phyloP scores from a whole-genome alignment of 2,888 invertebrate genomes.

The Protodeltote pygarga region DNA sequence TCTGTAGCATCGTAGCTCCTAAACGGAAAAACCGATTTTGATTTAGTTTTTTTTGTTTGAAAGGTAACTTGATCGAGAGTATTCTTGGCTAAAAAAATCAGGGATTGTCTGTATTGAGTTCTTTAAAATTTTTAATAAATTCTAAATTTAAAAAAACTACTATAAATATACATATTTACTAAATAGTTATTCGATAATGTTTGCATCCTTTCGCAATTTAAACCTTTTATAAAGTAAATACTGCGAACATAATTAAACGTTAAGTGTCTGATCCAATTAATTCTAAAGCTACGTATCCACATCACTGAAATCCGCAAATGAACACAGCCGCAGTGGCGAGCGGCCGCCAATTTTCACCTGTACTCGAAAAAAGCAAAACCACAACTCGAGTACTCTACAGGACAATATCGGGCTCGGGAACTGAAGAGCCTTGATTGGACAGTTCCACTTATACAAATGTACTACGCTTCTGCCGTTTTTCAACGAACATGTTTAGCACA shows the following conservation, averaged over 20 bases:
- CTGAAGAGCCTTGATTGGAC: slow-evolving; percentile 56
- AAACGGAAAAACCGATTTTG: too few species aligned
- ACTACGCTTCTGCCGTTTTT: slow-evolving; percentile 47
- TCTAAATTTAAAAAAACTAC: too few species aligned
- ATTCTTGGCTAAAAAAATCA: too few species aligned
- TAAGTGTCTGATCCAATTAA: slow-evolving; percentile 26
- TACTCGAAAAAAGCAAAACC: slow-evolving; percentile 48
- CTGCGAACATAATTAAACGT: slow-evolving; percentile 22
- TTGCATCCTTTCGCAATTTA: too few species aligned
- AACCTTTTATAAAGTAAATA: slow-evolving; percentile 4
- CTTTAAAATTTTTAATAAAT: too few species aligned
- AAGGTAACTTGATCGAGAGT: too few species aligned
- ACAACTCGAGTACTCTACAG: slow-evolving; percentile 45
- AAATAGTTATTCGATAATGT: too few species aligned
- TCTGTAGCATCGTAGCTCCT: too few species aligned
- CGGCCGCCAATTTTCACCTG: slow-evolving; percentile 58
- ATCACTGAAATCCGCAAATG: slow-evolving; percentile 51
- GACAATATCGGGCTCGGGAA: slow-evolving; percentile 56
- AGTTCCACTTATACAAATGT: slow-evolving; percentile 52
- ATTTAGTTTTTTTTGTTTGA: too few species aligned
- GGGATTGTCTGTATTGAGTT: too few species aligned
- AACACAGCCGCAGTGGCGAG: slow-evolving; percentile 48
- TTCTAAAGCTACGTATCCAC: slow-evolving; percentile 49
- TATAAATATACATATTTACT: too few species aligned
- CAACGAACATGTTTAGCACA: slow-evolving; percentile 78